phyloP scores from a whole-genome alignment of 2,888 invertebrate species.

The Ashinkailepas kermadecensis region DNA sequence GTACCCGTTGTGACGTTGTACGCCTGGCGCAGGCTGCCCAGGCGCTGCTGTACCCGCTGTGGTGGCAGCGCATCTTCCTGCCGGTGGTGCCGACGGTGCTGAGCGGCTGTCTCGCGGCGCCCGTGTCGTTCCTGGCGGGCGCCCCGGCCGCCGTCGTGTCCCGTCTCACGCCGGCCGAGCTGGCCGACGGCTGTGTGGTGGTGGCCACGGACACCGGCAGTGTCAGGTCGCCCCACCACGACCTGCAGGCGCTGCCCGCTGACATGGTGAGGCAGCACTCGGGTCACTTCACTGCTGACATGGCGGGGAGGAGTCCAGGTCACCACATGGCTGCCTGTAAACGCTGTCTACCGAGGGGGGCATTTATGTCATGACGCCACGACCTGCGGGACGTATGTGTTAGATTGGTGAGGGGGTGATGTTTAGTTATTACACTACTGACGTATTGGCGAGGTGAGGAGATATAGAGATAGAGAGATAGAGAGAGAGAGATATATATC shows the following conservation, averaged over 20 bases:
- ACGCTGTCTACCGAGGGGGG: too few relatives aligned
- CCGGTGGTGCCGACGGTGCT: neutral
- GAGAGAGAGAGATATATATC: too few relatives aligned
- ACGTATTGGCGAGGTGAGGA: too few relatives aligned
- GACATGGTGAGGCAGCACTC: neutral
- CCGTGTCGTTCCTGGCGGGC: neutral
- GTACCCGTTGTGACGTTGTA: too few relatives aligned
- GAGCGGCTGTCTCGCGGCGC: neutral
- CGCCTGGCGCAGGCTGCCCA: neutral
- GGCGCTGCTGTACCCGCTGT: constrained; percentile 3
- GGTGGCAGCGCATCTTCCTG: constrained; percentile 7
- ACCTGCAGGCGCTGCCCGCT: neutral
- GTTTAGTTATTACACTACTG: too few relatives aligned
- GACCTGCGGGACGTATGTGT: too few relatives aligned
- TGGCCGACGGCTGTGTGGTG: neutral
- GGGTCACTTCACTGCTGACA: too few relatives aligned
- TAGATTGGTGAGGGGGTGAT: too few relatives aligned
- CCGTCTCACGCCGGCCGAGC: neutral
- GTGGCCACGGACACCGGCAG: neutral
- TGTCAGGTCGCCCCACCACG: neutral
- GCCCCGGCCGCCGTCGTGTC: neutral
- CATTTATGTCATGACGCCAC: too few relatives aligned
- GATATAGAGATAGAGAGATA: too few relatives aligned
- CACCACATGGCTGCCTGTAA: too few relatives aligned
- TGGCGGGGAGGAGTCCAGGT: too few relatives aligned